Evolutionary conservation across 2,797 vertebrate genomes (phyloP).

Genomic region (Fistularia commersonii): DNA sequence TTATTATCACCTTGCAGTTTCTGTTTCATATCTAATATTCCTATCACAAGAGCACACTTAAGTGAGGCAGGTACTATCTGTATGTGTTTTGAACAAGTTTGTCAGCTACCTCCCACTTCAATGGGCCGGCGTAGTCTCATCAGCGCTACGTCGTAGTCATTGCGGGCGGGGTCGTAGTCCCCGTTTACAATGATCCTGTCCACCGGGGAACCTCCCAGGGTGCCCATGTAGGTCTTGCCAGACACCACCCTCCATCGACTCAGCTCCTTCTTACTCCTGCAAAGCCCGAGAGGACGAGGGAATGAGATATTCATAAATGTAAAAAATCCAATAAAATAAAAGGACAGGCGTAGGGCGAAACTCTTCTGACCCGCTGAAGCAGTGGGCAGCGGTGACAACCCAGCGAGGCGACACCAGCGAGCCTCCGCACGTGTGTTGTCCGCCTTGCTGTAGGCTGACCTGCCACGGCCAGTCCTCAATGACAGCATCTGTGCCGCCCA

Average conservation of each 20-base stretch:
- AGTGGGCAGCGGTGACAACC: slow-evolving; percentile 88
- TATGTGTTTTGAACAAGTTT: background rate
- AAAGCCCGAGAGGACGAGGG: slow-evolving; percentile 1
- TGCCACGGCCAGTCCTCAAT: slow-evolving; percentile 90
- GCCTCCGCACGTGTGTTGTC: slow-evolving; percentile 86
- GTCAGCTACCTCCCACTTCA: slow-evolving; percentile 71
- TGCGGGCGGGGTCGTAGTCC: slow-evolving; percentile 34
- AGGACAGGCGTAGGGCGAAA: background rate
- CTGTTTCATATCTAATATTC: background rate
- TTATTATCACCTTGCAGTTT: background rate
- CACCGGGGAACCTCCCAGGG: slow-evolving; percentile 64
- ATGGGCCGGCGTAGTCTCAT: slow-evolving; percentile 80
- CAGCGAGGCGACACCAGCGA: slow-evolving; percentile 79
- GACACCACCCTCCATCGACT: slow-evolving; percentile 80
- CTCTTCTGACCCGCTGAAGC: slow-evolving; percentile 80
- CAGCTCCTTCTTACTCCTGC: slow-evolving; percentile 55
- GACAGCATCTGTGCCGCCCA: slow-evolving; percentile 75
- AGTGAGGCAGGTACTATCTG: background rate
- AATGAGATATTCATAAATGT: slow-evolving; percentile 31
- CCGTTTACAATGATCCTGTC: slow-evolving; percentile 78
- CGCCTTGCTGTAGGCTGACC: slow-evolving; percentile 83
- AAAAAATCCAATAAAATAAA: background rate
- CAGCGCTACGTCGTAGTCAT: slow-evolving; percentile 84
- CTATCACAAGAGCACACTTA: background rate
- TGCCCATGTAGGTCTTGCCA: slow-evolving; percentile 64